Conservation (phyloP, 2,113 vertebrate species). For the Toxotes jaculatrix region DNA sequence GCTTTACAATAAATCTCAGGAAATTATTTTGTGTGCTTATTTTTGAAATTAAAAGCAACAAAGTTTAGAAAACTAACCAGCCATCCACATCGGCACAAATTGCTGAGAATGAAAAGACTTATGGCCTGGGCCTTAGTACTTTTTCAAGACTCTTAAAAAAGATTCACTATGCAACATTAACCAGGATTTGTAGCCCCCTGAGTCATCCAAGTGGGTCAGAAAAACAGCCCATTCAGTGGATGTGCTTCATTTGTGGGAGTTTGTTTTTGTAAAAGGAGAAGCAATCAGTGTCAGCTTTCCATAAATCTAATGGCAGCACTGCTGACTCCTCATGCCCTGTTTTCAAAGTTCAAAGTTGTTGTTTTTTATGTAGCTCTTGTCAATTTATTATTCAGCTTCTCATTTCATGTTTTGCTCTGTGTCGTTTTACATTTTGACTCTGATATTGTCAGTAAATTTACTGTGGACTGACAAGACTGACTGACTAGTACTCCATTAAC, state of each 20-base stretch:
- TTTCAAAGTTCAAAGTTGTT: slow-evolving; percentile 21
- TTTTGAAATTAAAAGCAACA: slow-evolving; percentile 20
- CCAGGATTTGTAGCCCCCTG: slow-evolving; percentile 37
- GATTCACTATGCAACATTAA: slow-evolving; percentile 59
- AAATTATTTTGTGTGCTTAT: neutral
- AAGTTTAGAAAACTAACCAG: slow-evolving; percentile 9
- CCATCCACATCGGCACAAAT: slow-evolving; percentile 33
- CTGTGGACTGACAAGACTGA: neutral
- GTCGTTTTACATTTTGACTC: neutral
- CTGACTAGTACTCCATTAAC: neutral
- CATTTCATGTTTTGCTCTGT: slow-evolving; percentile 13
- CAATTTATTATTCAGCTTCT: neutral
- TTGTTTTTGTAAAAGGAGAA: slow-evolving; percentile 49
- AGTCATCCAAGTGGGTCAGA: slow-evolving; percentile 70
- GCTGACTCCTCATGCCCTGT: slow-evolving; percentile 47
- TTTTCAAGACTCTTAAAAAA: slow-evolving; percentile 26
- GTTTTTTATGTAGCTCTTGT: neutral
- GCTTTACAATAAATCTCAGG: slow-evolving; percentile 10
- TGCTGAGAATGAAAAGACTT: slow-evolving; percentile 24
- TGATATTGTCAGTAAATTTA: neutral
- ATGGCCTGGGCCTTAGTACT: neutral
- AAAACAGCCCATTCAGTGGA: slow-evolving; percentile 46
- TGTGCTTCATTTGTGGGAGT: slow-evolving; percentile 52
- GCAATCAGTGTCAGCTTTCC: slow-evolving; percentile 52
- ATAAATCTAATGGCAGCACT: slow-evolving; percentile 49